Base-by-base conservation (phyloP, 2,888 invertebrate genomes). In the Calliopum simillimum region DNA sequence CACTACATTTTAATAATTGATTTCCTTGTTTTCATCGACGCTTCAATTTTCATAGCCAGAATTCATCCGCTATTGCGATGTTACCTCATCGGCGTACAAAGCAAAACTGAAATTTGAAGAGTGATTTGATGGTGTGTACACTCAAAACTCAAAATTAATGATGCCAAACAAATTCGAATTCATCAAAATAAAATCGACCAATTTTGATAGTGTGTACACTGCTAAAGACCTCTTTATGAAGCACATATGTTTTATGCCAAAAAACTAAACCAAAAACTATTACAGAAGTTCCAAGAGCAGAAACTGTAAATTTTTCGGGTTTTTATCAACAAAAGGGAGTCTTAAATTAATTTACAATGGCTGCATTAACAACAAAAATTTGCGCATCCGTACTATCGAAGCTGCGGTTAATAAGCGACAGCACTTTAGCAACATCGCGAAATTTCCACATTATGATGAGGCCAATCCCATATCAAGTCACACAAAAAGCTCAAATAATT, bases 381-480 rank as follows among this genome's bases (percentile, higher is more conserved):
- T 62, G 58, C 66, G 3, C 76, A 63, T 19, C 68, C 73, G 8
- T 82, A 1, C 47, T 66, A 23, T 59, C 62, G 47, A 61, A 72
- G 1, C 13, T 73, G 33, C 71, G 64, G n/a, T 19, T 43, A 21
- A 13, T 75, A 8, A 41, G 47, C 4, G 75, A 74, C 58, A 71
- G 44, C 71, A 68, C 16, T 21, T 12, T 25, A 11, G 16, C 44
- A 6, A 4, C 61, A 44, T 19, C 66, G 11, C 78, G 81, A 13
- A 77, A 75, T 25, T 85, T 82, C 47, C 84, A 84, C 58, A 68
- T 76, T 56, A 74, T 85, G 66, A 67, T 77, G 3, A 78, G 76
- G 25, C 76, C 80, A 16, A 64, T 73, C 5, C 64, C 74, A 14
- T 58, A 72, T 25, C 65, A 65, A 65, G 44, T 66, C 53, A 69